A percentile compares a stretch with the other conserved stretches of the same genome.
phyloP scores from a whole-genome alignment of 2,113 vertebrate genomes.

The Hydrolagus affinis region DNA sequence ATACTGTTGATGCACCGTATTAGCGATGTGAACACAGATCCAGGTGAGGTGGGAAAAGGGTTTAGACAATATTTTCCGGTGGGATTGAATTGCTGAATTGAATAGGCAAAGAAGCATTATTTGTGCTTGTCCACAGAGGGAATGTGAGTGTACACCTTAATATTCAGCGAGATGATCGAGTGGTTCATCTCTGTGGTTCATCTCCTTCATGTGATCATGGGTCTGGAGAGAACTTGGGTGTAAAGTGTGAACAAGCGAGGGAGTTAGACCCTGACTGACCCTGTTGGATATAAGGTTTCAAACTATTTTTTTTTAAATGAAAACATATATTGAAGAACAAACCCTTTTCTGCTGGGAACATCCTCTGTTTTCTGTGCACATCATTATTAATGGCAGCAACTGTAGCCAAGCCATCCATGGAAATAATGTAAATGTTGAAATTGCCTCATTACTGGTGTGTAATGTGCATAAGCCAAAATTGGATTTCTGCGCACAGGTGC shows the following conservation, averaged over 20 bases:
- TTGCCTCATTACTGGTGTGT: constrained; percentile 6
- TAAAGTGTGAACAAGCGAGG: neutral
- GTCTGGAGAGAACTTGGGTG: neutral
- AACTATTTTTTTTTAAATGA: neutral
- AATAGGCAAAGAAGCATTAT: neutral
- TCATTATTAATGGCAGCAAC: constrained; percentile 15
- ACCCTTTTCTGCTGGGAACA: neutral
- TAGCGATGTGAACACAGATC: neutral
- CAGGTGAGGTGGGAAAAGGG: neutral
- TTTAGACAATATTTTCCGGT: neutral
- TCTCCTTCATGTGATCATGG: neutral
- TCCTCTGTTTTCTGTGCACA: constrained; percentile 8
- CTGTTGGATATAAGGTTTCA: neutral
- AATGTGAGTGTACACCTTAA: too few relatives aligned
- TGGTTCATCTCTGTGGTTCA: neutral
- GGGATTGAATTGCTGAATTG: neutral
- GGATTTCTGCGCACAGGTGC: neutral
- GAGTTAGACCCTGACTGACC: neutral
- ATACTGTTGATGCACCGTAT: neutral
- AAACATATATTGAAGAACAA: neutral
- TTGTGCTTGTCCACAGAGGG: neutral
- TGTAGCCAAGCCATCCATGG: constrained; percentile 9
- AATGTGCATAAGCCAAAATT: constrained; percentile 1
- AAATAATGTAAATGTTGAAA: constrained; percentile 16
- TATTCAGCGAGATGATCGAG: neutral